Base-by-base conservation (phyloP, 2,888 invertebrate genomes). In the Apodemia hepburni region DNA sequence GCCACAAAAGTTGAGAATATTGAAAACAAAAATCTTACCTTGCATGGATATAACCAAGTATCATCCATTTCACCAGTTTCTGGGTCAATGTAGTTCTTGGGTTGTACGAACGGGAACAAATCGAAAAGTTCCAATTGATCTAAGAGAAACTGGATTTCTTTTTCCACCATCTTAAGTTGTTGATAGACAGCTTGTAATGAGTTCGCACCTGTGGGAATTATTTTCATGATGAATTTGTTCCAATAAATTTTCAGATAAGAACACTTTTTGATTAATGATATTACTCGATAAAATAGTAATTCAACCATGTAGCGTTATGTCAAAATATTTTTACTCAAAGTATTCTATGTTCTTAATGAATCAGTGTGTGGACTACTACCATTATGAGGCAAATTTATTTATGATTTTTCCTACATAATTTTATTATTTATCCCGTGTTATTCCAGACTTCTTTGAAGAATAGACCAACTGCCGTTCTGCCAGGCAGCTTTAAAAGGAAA, bases 81-180 rank as follows among this genome's bases (percentile, higher is more conserved):
- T 0, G 87, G 85, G 65, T 87, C 84, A 0, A 79, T 62, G 49
- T 84, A 84, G 68, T 85, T 68, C 15, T 77, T 70, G 0, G 91
- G 91, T 11, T 75, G 76, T 7, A 89, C 64, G 1, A 85, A 58
- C 2, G 93, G 92, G 68, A 94, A 94, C 60, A 95, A 73, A 77
- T 95, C 93, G 64, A 92, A 94, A 18, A 78, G 76, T 64, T 92
- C 84, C 54, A 96, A 75, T 68, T 90, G 85, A 60, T 92, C 87
- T 1, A 95, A 90, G 45, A 94, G 87, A 65, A 85, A 87, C 49
- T 92, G 85, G 17, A 96, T 86, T 70, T 95, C 94, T 49, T 86
- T 85, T 64, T 94, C 94, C 12, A 95, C 94, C 82, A 95, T 95
- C 68, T 93, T 93, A 7, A 96, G 91, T 78, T 96, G 96, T 15